Evolutionary conservation across 2,888 invertebrate genomes (phyloP).

Genomic region (Ophion ventricosus): DNA sequence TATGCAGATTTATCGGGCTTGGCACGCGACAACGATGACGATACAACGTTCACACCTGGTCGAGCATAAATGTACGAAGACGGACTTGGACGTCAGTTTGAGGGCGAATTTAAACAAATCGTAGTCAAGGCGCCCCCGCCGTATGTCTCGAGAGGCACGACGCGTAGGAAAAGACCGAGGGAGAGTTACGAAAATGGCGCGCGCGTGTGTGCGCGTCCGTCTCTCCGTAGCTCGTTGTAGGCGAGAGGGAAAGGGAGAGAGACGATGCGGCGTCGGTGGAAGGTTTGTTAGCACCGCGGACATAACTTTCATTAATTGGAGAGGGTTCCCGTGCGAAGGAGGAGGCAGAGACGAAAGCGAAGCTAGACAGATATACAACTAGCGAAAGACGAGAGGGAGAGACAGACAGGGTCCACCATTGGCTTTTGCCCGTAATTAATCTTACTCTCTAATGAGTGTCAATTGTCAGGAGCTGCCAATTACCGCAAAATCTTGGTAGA

Average conservation of each 20-base stretch:
- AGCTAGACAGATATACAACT: constrained; percentile 73
- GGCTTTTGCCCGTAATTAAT: constrained; percentile 75
- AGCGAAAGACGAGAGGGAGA: constrained; percentile 68
- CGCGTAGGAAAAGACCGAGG: constrained; percentile 1
- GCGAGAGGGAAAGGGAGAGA: constrained; percentile 28
- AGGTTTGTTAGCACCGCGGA: constrained; percentile 78
- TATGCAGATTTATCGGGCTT: neutral
- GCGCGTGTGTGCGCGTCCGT: no score
- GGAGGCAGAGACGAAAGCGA: constrained; percentile 66
- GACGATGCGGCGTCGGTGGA: constrained; percentile 66
- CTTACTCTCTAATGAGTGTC: constrained; percentile 80
- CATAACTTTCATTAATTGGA: constrained; percentile 81
- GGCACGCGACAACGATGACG: constrained; percentile 1
- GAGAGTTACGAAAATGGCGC: constrained; percentile 34
- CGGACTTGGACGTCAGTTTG: constrained; percentile 28
- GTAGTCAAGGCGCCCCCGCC: constrained; percentile 51
- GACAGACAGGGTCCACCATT: constrained; percentile 50
- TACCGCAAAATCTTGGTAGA: constrained; percentile 74
- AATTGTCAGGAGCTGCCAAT: constrained; percentile 80
- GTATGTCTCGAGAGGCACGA: constrained; percentile 31
- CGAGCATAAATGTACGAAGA: neutral
- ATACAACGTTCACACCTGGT: neutral
- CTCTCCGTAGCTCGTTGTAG: neutral
- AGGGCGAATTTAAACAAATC: constrained; percentile 63
- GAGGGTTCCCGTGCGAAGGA: constrained; percentile 72